Evolutionary conservation across 2,113 vertebrate genomes (phyloP), one percentile per base, ranked within the genome.

Genomic region (Otocyon megalotis): DNA sequence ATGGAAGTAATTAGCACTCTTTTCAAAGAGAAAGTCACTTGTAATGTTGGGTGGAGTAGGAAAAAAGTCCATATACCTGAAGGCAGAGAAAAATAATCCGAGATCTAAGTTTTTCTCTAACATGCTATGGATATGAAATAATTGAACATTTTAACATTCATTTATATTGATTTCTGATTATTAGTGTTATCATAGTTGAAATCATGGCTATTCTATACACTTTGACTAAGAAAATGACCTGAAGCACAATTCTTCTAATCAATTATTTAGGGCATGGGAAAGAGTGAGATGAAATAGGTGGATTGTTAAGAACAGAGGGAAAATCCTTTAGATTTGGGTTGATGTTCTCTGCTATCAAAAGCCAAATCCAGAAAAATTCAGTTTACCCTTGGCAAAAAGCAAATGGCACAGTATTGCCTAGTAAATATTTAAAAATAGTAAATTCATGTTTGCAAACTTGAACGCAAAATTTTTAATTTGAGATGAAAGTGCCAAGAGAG

Each of bases 61-160:
- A 65, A 99, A 99, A 98, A 99, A 99, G 97, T 99, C 99, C 99
- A 99, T 99, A 96, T 99, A 99, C 99, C 99, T 99, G 63, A 96
- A 88, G 56, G 95, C 93, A 87, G 26, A 63, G 93, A 96, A 96
- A 91, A 26, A 92, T 35, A 87, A 96, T 79, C 10, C 63, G 81
- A 62, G 19, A 72, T 84, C 16, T 58, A 28, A 24, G 14, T 50
- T 92, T 56, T 12, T 69, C 24, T 65, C 50, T 88, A 26, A 2
- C 32, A 35, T 69, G 43, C 6, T 37, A 17, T 60, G 60, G 72
- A 62, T 60, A 71, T 37, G 4, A 93, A 67, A 22, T 69, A 79
- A 54, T 60, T 37, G 26, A 19, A 48, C 6, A 83, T 50, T 48
- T 93, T 96, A n/a, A 35, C 2, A 71, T 19, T 87, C 30, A 69